Evolutionary conservation across 2,888 invertebrate genomes (phyloP), one percentile per base, ranked within the genome.

Genomic region (Colletes collaris): DNA sequence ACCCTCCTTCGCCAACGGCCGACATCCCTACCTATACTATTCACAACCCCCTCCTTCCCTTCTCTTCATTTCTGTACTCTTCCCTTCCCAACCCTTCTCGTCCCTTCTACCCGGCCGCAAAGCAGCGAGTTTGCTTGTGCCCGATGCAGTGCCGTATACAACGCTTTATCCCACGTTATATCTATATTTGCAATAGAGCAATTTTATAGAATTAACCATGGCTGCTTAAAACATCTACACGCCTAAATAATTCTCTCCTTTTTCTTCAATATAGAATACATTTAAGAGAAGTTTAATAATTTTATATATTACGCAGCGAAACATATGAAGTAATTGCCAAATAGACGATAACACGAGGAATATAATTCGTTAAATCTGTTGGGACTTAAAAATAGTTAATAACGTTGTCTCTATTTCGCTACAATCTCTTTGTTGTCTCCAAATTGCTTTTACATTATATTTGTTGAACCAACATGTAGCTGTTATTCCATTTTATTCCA

Each of bases 121-220:
- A 78, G 86, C 86, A 78, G 73, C 76, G 73, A 82, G 87, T 88
- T 88, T 85, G 85, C 86, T 86, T 85, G 85, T 88, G 83, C 87
- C 79, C 76, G 64, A 79, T 75, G 65, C 90, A 90, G 87, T 84
- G 79, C 83, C 87, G 90, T 90, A 89, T 60, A 13, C 52, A 19
- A n/a, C 8, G n/a, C 16, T 69, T 52, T 59, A 11, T 46, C 58
- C 68, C 58, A 52, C 58, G n/a, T 35, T 64, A 5, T n/a, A 13
- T 3, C 4, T 8, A 40, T 13, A 60, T 60, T 60, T 27, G 7
- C 49, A 4, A 58, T 50, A 50, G 11, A 7, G 7, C 1, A 68
- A 64, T 79, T 64, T 56, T 13, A 52, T 16, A 40, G 16, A 62
- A 58, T 74, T 59, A n/a, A 10, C 16, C 46, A 44, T 4, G 49